These are phyloP conservation scores for Asarcornis scutulata DNA, from an alignment of 2,113 vertebrate species.

Conservation along the genomic window DNA sequence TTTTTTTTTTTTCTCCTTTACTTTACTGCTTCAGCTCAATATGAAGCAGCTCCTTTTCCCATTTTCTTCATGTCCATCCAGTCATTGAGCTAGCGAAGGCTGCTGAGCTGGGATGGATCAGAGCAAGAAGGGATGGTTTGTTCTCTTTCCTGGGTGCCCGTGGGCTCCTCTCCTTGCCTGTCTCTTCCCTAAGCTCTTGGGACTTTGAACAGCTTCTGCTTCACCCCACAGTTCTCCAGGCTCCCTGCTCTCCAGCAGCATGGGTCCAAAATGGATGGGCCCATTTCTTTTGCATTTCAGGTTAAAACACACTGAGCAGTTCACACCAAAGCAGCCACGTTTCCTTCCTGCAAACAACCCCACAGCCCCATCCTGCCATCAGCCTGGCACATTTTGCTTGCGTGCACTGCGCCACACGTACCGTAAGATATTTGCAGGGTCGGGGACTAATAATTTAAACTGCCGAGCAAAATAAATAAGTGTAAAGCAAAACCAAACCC, in stretches of 20 bases:
- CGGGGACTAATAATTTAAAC: conserved; percentile 42
- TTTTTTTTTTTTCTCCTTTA: not conserved
- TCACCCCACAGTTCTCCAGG: not conserved
- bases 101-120: not conserved
- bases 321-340: no score
- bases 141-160: not conserved
- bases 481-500: conserved; percentile 33
- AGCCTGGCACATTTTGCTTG: not conserved
- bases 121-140: not conserved
- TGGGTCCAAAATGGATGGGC: not conserved
- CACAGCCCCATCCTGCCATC: rapidly evolving
- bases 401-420: not conserved
- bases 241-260: not conserved
- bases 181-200: rapidly evolving
- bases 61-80: not conserved
- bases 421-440: conserved; percentile 1
- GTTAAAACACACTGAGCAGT: not conserved
- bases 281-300: not conserved
- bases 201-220: not conserved
- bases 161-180: no score
- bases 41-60: not conserved
- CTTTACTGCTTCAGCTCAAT: not conserved
- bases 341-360: not conserved
- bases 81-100: rapidly evolving
- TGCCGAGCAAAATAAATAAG: conserved; percentile 26